Conservation (phyloP, 2,113 vertebrate species). For the Hippocampus barbouri region DNA sequence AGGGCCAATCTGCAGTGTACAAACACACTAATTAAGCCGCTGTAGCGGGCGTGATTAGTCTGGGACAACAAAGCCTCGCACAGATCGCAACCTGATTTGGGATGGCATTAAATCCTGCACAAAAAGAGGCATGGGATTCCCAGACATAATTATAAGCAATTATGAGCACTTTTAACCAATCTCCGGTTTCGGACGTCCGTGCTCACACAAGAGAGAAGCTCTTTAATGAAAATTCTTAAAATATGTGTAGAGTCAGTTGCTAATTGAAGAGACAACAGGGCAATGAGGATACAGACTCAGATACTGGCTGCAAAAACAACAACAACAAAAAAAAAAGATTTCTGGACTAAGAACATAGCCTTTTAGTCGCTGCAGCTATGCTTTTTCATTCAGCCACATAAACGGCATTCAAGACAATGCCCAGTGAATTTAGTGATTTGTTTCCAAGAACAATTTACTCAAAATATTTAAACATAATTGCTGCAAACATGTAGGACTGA, state of each 20-base stretch:
- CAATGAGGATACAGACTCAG: neutral
- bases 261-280: conserved; percentile 41
- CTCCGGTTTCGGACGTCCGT: conserved; percentile 47
- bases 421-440: no score
- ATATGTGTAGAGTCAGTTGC: conserved; percentile 44
- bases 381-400: no score
- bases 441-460: no score
- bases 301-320: neutral
- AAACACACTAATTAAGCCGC: conserved; percentile 60
- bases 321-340: neutral
- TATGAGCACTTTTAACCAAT: conserved; percentile 67
- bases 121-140: conserved; percentile 53
- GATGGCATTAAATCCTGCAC: conserved; percentile 59
- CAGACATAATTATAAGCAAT: conserved; percentile 61
- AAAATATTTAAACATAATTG: no score
- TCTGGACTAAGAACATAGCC: conserved; percentile 4
- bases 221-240: conserved; percentile 52
- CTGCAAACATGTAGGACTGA: no score
- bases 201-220: conserved; percentile 37
- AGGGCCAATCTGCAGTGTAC: conserved; percentile 40
- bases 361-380: neutral
- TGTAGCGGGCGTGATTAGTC: conserved; percentile 58
- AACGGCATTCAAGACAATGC: no score
- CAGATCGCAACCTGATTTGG: conserved; percentile 56
- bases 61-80: conserved; percentile 58